Percentiles rank a stretch among this genome's conserved stretches.
Evolutionary conservation across 2,888 invertebrate species (phyloP).

Genomic region (Noctua janthina): DNA sequence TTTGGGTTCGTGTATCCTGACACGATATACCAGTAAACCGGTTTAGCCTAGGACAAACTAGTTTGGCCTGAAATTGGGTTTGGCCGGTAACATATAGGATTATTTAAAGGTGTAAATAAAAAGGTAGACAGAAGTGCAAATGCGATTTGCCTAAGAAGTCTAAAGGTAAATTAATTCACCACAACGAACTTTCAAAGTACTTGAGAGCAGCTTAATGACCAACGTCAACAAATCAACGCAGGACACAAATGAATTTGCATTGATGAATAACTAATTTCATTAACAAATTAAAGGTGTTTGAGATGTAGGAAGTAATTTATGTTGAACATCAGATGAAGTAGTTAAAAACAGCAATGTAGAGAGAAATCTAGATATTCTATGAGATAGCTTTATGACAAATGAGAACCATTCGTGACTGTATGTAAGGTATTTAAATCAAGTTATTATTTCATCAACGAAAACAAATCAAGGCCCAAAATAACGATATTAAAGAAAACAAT

Average conservation of each 20-base stretch:
- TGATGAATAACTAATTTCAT: conserved; percentile 24
- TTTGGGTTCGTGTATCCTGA: too few species aligned
- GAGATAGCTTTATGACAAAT: background rate
- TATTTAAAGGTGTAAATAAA: conserved; percentile 2
- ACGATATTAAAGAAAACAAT: conserved; percentile 22
- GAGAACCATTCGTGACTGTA: background rate
- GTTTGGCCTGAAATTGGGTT: too few species aligned
- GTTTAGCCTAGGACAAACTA: too few species aligned
- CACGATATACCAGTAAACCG: too few species aligned
- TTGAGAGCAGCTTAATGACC: conserved; percentile 22
- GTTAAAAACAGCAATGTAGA: too few species aligned
- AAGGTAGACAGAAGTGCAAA: conserved; percentile 2
- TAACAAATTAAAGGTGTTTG: conserved; percentile 18
- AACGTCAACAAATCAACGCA: conserved; percentile 9
- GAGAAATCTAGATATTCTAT: background rate
- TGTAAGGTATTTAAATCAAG: background rate
- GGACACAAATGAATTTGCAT: conserved; percentile 29
- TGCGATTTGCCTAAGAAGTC: background rate
- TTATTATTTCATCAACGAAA: background rate
- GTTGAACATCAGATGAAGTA: conserved; percentile 3
- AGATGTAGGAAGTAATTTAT: conserved; percentile 4
- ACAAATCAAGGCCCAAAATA: background rate
- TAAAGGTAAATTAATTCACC: background rate
- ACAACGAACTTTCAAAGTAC: conserved; percentile 2
- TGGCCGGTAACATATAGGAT: background rate